Base-by-base conservation (phyloP, 2,888 invertebrate species). In the Azorinus chamasolen region DNA sequence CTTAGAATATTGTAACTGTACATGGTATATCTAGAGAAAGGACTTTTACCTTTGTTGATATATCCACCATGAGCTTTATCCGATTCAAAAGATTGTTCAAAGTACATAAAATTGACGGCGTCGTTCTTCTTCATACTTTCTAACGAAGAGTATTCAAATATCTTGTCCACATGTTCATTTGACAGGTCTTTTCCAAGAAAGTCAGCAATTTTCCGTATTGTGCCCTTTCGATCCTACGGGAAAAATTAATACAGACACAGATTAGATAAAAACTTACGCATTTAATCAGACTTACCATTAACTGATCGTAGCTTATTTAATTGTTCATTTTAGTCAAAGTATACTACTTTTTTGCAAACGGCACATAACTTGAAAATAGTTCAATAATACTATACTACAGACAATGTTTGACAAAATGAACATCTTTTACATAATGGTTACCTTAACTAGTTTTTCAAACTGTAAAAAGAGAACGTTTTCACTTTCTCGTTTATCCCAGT, bases 71-170 rank as follows among this genome's bases (percentile, higher is more conserved):
- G 90, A 22, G 87, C 84, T 63, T 89, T 88, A 27, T 92, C 90
- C 43, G 91, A 84, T 20, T 93, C 83, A 10, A 93, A 93, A 22
- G 91, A 75, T n/a, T 91, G 91, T 75, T 93, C 92, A 92, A 93
- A 93, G 89, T 91, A 91, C 18, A 83, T 74, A 63, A 90, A 91
- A 89, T 97, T 97, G 0, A 96, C 95, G 0, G 96, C 95, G 27
- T 96, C 95, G 92, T 97, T 97, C 0, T 94, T 94, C 87, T 96
- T 95, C 97, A 97, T 97, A 85, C 95, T 96, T 59, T 95, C 94
- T 90, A 97, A 97, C 51, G 95, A 95, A n/a, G 97, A 94, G 89
- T 97, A 96, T 1, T 96, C 95, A 76, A 95, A 95, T 0, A 97
- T 94, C 22, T 94, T 93, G 0, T 94, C 93, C 1, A 97, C 93